Evolutionary conservation across 2,797 vertebrate species (phyloP).

Genomic region (Pogoniulus pusillus): DNA sequence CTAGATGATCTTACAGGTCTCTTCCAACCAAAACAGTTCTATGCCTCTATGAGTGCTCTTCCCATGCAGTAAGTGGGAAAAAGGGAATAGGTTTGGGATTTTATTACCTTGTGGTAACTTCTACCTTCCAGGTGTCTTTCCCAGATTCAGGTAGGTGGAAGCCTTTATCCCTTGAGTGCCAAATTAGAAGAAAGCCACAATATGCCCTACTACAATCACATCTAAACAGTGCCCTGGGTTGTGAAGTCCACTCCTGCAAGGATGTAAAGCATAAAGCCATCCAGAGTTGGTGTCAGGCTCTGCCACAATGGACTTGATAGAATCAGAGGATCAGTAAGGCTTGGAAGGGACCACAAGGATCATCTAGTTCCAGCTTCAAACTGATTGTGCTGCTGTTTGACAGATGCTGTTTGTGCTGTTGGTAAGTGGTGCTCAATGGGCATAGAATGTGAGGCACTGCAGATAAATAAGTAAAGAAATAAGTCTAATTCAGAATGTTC

Average conservation of each 20-base stretch:
- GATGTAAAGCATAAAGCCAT: conserved; percentile 59
- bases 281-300: conserved; percentile 50
- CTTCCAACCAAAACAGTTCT: no score
- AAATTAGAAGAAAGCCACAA: not conserved
- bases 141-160: not conserved
- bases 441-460: conserved; percentile 57
- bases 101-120: not conserved
- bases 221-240: not conserved
- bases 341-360: no score
- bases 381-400: conserved; percentile 67
- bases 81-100: not conserved
- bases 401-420: conserved; percentile 41
- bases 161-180: not conserved
- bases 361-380: no score
- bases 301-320: conserved; percentile 60
- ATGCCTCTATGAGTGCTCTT: not conserved
- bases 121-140: not conserved
- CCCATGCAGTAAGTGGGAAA: not conserved
- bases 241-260: not conserved
- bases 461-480: conserved; percentile 43
- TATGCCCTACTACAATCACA: not conserved
- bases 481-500: conserved; percentile 26
- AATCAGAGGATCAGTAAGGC: no score
- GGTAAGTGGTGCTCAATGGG: conserved; percentile 54
- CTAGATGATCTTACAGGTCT: no score